Evolutionary conservation across 1,140 invertebrate species (phyloP).

Genomic region (Onthophagus taurus): DNA sequence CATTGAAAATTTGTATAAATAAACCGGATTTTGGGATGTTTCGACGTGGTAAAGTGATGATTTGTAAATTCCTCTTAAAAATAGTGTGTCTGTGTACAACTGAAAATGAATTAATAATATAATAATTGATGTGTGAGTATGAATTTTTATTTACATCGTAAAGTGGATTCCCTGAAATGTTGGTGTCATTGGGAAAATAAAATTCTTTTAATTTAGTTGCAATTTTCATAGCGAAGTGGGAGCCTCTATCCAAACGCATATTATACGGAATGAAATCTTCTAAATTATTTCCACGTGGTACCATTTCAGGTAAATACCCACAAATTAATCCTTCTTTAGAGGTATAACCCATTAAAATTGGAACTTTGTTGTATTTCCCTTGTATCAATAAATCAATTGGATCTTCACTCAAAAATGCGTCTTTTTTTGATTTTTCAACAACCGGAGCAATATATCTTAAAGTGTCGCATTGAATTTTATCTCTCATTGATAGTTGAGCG

Average conservation of each 20-base stretch:
- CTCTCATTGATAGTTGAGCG: not conserved
- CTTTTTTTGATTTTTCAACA: slow-evolving; percentile 36
- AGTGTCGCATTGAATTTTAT: not conserved
- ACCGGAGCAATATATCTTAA: slow-evolving; percentile 35
- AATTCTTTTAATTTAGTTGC: slow-evolving; percentile 41
- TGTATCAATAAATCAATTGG: slow-evolving; percentile 35
- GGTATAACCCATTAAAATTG: slow-evolving; percentile 36
- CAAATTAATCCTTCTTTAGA: slow-evolving; percentile 32
- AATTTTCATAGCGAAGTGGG: slow-evolving; percentile 36
- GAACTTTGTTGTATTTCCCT: slow-evolving; percentile 38
- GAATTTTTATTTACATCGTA: not conserved
- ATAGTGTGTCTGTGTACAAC: slow-evolving; percentile 36
- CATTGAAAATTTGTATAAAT: slow-evolving; percentile 45
- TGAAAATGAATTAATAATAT: slow-evolving; percentile 13
- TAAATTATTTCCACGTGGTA: slow-evolving; percentile 39
- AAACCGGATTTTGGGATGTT: slow-evolving; percentile 35
- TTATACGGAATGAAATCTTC: slow-evolving; percentile 39
- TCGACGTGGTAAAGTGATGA: slow-evolving; percentile 37
- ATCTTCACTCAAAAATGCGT: slow-evolving; percentile 29
- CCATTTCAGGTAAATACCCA: not conserved
- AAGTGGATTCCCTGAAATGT: too few relatives aligned
- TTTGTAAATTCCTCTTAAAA: slow-evolving; percentile 40
- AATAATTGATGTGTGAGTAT: not conserved
- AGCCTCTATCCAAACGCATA: slow-evolving; percentile 37
- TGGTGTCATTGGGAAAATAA: slow-evolving; percentile 38